Percentiles rank a stretch among this genome's conserved stretches.
Evolutionary conservation across 2,113 vertebrate species (phyloP).

Genomic region (Microcebus ravelobensis): DNA sequence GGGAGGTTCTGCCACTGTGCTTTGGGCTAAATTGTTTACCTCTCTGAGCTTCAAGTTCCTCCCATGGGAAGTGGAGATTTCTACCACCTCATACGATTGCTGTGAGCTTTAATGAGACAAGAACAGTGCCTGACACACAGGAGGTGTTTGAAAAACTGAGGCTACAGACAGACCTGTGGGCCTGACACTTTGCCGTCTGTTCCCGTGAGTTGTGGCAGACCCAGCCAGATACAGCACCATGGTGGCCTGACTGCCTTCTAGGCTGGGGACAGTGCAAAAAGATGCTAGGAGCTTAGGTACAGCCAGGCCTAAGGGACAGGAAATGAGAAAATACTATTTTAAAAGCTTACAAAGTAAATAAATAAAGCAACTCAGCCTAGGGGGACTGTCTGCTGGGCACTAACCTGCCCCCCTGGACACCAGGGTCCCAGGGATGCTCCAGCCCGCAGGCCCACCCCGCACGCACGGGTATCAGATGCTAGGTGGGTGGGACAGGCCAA

Average conservation of each 20-base stretch:
- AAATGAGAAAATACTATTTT: neutral
- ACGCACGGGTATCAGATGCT: neutral
- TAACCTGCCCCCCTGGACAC: neutral
- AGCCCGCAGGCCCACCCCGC: neutral
- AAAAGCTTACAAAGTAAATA: neutral
- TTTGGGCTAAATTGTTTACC: neutral
- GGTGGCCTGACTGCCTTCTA: neutral
- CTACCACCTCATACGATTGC: neutral
- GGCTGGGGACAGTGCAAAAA: neutral
- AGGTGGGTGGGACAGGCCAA: conserved; percentile 19
- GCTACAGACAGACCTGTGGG: neutral
- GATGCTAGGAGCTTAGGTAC: neutral
- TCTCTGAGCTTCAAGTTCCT: neutral
- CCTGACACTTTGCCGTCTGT: neutral
- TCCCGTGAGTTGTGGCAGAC: accelerated
- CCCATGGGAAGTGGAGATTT: neutral
- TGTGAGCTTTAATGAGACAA: neutral
- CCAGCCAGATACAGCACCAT: accelerated
- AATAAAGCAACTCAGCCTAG: neutral
- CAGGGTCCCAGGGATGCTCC: neutral
- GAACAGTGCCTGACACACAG: neutral
- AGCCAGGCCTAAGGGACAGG: neutral
- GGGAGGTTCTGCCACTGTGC: neutral
- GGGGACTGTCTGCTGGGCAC: neutral
- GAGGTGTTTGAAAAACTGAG: neutral